Evolutionary conservation across 2,888 invertebrate genomes (phyloP).

Genomic region (Tipula vernalis): DNA sequence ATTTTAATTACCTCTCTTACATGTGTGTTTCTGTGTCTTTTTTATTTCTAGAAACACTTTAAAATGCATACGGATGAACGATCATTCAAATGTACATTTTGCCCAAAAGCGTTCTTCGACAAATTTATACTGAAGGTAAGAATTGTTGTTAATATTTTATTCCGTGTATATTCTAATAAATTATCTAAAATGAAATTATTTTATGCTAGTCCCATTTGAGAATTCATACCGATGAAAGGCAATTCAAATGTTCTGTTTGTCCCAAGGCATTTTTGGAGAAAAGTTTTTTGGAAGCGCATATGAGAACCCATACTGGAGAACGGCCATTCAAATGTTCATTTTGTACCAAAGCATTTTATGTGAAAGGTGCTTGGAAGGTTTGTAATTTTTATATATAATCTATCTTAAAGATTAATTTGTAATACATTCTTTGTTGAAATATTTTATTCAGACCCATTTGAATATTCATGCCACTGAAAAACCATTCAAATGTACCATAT

Average conservation of each 20-base stretch:
- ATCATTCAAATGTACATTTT: not conserved
- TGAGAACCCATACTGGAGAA: not conserved
- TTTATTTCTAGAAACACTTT: not conserved
- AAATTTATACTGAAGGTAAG: not conserved
- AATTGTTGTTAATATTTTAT: not conserved
- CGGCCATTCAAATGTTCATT: not conserved
- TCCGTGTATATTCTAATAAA: not conserved
- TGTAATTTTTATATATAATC: not conserved
- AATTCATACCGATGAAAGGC: not conserved
- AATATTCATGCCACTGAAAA: not conserved
- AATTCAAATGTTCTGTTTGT: not conserved
- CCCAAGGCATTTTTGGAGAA: not conserved
- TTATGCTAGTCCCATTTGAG: not conserved
- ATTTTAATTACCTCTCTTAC: not conserved
- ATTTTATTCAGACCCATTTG: not conserved
- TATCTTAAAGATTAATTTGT: not conserved
- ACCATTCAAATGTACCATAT: not conserved
- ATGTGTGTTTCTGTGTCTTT: not conserved
- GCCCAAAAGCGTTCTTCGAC: not conserved
- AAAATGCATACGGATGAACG: not conserved
- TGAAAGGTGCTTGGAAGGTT: not conserved
- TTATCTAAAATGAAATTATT: not conserved
- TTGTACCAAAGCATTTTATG: not conserved
- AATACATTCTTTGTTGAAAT: not conserved
- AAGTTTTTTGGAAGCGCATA: constrained; percentile 4